Evolutionary conservation across 2,797 vertebrate genomes (phyloP).

Genomic region (Gymnodraco acuticeps): DNA sequence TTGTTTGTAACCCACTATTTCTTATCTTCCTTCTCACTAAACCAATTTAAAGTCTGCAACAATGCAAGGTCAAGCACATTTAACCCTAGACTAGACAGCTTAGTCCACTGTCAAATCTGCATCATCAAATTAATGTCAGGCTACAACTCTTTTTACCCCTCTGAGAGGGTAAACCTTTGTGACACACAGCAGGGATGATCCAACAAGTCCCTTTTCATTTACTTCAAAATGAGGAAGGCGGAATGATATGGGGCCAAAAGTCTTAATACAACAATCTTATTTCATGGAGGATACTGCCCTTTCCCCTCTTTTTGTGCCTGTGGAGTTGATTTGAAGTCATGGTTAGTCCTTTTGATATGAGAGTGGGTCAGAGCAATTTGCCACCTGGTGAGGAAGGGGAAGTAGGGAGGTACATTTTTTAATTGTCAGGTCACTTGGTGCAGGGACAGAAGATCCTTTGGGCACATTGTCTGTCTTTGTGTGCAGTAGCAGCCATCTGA

Average conservation of each 20-base stretch:
- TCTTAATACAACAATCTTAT: slow-evolving; percentile 84
- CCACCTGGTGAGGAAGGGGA: slow-evolving; percentile 87
- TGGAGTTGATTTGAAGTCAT: slow-evolving; percentile 86
- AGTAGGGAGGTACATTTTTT: slow-evolving; percentile 82
- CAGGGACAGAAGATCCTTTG: slow-evolving; percentile 86
- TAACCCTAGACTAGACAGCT: slow-evolving; percentile 74
- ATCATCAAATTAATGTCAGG: slow-evolving; percentile 75
- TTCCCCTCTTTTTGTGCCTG: slow-evolving; percentile 64
- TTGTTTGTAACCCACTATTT: slow-evolving; percentile 44
- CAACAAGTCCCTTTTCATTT: slow-evolving; percentile 81
- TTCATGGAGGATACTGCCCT: slow-evolving; percentile 81
- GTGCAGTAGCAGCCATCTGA: slow-evolving; percentile 90
- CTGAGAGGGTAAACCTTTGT: slow-evolving; percentile 86
- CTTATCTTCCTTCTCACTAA: slow-evolving; percentile 42
- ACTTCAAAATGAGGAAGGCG: slow-evolving; percentile 76
- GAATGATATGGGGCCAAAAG: slow-evolving; percentile 71
- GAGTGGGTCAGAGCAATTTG: slow-evolving; percentile 88
- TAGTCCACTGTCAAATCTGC: slow-evolving; percentile 67
- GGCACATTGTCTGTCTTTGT: slow-evolving; percentile 91
- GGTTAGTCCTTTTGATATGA: slow-evolving; percentile 86
- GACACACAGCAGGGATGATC: slow-evolving; percentile 87
- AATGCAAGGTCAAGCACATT: slow-evolving; percentile 73
- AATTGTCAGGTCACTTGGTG: slow-evolving; percentile 87
- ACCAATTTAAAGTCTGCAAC: slow-evolving; percentile 52
- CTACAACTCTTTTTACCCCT: slow-evolving; percentile 51